Percentiles rank a stretch among this genome's conserved stretches.
These are phyloP conservation scores for Solea solea DNA, from an alignment of 2,113 vertebrate species.

Conservation along the genomic window DNA sequence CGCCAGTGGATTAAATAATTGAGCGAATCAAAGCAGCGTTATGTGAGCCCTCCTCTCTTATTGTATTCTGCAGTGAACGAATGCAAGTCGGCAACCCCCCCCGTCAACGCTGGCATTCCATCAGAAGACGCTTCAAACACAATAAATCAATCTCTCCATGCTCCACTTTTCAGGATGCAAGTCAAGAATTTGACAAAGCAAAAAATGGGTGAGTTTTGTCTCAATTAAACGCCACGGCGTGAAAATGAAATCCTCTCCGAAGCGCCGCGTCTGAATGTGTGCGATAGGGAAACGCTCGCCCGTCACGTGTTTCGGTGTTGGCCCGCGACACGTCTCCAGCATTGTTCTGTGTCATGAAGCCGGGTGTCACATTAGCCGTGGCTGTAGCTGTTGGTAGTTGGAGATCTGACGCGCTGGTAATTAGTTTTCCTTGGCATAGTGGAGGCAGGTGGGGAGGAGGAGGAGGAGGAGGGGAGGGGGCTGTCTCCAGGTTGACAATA, in stretches of 20 bases:
- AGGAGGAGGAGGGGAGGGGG: conserved; percentile 8
- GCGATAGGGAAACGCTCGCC: conserved; percentile 47
- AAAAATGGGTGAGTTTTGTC: conserved; percentile 36
- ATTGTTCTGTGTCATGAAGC: conserved; percentile 53
- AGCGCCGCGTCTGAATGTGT: conserved; percentile 24
- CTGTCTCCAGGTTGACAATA: conserved; percentile 52
- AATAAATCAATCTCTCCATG: conserved; percentile 16
- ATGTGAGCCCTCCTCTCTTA: conserved; percentile 40
- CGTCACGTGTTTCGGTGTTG: conserved; percentile 19
- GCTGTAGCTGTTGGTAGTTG: conserved; percentile 38
- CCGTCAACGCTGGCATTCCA: no score
- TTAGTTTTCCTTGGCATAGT: conserved; percentile 65
- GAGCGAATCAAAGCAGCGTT: conserved; percentile 58
- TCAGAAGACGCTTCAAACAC: conserved; percentile 46
- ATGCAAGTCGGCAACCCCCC: conserved; percentile 46
- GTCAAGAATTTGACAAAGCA: neutral
- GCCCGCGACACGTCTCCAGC: conserved; percentile 40
- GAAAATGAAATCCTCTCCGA: conserved; percentile 22
- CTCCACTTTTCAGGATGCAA: conserved; percentile 11
- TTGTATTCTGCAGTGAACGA: conserved; percentile 61
- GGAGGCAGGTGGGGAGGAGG: conserved; percentile 26
- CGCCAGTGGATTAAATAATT: conserved; percentile 62
- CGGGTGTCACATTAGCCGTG: conserved; percentile 55
- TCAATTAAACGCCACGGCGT: conserved; percentile 55
- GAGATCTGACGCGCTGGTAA: conserved; percentile 67